Evolutionary conservation across 2,113 vertebrate genomes (phyloP).

Genomic region (Gnathonemus longibarbis): DNA sequence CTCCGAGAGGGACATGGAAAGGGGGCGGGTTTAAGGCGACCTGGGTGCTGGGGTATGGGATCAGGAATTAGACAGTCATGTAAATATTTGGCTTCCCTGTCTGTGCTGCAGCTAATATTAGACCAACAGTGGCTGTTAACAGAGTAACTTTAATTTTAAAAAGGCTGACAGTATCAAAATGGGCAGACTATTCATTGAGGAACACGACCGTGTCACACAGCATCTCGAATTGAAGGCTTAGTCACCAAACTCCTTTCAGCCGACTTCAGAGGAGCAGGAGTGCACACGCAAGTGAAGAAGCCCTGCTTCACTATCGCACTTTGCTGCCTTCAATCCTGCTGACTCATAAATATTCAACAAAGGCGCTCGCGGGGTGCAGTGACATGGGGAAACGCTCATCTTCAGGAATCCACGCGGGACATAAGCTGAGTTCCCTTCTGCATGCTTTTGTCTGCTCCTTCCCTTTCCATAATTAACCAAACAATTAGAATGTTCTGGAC

Average conservation of each 20-base stretch:
- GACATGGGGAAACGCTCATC: background rate
- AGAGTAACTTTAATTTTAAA: background rate
- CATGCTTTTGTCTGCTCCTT: background rate
- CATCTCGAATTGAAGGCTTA: background rate
- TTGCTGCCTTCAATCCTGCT: background rate
- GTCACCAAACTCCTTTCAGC: background rate
- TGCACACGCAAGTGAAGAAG: background rate
- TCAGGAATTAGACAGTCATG: background rate
- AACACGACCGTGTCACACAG: background rate
- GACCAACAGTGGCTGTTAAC: background rate
- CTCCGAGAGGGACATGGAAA: background rate
- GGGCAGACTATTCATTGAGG: background rate
- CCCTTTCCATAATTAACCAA: background rate
- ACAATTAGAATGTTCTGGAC: background rate
- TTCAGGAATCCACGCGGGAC: background rate
- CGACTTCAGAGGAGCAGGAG: background rate
- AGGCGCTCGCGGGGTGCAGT: background rate
- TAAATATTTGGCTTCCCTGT: background rate
- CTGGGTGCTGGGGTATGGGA: background rate
- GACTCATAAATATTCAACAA: slow-evolving; percentile 1
- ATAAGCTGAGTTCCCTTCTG: background rate
- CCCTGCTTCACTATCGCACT: background rate
- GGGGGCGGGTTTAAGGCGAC: no score
- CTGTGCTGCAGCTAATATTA: background rate
- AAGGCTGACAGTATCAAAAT: background rate